phyloP scores from a whole-genome alignment of 1,140 invertebrate species.

The Hycleus phaleratus region DNA sequence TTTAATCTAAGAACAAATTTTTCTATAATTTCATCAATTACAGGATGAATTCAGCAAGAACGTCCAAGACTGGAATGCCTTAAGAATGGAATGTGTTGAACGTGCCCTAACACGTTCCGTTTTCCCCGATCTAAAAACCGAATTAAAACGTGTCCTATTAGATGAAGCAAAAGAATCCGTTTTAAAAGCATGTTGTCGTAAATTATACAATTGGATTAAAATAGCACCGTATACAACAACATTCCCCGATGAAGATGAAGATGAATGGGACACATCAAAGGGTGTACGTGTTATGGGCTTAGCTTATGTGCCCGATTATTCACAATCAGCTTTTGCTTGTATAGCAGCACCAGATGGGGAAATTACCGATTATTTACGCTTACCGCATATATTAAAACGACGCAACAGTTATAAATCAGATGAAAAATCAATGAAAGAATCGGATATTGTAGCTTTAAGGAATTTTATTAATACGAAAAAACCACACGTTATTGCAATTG shows the following conservation, averaged over 20 bases:
- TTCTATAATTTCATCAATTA: not conserved
- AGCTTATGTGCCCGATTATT: conserved; percentile 78
- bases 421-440: conserved; percentile 69
- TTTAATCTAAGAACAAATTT: too few species aligned
- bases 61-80: conserved; percentile 93
- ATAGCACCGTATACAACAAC: conserved; percentile 77
- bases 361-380: conserved; percentile 79
- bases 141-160: conserved; percentile 72
- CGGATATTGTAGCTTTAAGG: conserved; percentile 71
- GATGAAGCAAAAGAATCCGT: conserved; percentile 87
- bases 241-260: conserved; percentile 78
- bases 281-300: conserved; percentile 79
- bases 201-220: conserved; percentile 88
- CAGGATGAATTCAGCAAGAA: conserved; percentile 93
- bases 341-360: conserved; percentile 84
- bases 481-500: conserved; percentile 87
- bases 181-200: conserved; percentile 71
- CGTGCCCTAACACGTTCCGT: conserved; percentile 82
- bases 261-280: conserved; percentile 82
- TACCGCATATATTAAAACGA: conserved; percentile 78
- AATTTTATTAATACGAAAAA: conserved; percentile 86
- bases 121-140: conserved; percentile 82
- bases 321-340: conserved; percentile 83
- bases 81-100: conserved; percentile 81
- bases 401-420: conserved; percentile 65